phyloP scores from a whole-genome alignment of 2,888 invertebrate species.

The Protophormia terraenovae region DNA sequence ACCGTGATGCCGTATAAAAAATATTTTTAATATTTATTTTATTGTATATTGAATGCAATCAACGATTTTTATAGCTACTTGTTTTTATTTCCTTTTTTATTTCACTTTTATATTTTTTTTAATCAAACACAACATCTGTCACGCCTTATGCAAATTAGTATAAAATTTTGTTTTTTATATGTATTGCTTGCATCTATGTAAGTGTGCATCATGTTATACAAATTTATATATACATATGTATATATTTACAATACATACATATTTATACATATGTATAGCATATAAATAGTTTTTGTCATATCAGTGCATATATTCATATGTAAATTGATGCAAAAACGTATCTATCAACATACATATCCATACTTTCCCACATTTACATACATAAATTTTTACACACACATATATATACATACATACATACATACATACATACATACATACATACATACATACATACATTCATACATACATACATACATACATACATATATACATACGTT shows the following conservation, averaged over 20 bases:
- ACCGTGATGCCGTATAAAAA: background rate
- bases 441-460: background rate
- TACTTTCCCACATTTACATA: background rate
- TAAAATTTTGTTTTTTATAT: constrained; percentile 53
- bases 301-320: background rate
- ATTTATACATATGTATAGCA: background rate
- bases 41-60: constrained; percentile 54
- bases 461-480: background rate
- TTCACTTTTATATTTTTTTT: constrained; percentile 39
- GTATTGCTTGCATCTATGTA: background rate
- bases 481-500: background rate
- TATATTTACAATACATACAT: background rate
- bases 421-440: background rate
- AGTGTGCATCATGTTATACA: background rate
- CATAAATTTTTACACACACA: background rate
- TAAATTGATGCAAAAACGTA: background rate
- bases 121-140: constrained; percentile 59
- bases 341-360: background rate
- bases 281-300: background rate
- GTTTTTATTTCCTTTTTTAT: constrained; percentile 5
- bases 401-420: background rate
- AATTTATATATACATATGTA: background rate
- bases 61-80: background rate
- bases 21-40: constrained; percentile 36
- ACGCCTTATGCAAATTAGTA: constrained; percentile 68